phyloP scores from a whole-genome alignment of 2,113 vertebrate species.

The Cromileptes altivelis region DNA sequence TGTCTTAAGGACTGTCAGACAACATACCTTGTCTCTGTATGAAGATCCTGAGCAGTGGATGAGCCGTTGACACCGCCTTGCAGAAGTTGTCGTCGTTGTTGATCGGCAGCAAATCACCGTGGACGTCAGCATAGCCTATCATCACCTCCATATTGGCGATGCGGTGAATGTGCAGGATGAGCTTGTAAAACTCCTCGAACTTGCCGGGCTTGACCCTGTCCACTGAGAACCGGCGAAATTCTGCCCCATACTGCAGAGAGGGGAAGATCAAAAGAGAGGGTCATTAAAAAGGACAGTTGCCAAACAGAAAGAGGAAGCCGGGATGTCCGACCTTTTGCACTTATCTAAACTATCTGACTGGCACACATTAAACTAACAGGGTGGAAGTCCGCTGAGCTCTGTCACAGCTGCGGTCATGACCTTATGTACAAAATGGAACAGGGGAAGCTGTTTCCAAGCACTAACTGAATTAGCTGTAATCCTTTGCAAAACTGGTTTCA shows the following conservation, averaged over 20 bases:
- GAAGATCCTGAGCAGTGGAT: slow-evolving; percentile 95
- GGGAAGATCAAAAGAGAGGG: slow-evolving; percentile 13
- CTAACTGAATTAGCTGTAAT: neutral
- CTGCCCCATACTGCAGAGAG: slow-evolving; percentile 92
- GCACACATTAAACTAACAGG: slow-evolving; percentile 26
- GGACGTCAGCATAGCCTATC: slow-evolving; percentile 96
- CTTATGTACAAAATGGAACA: slow-evolving; percentile 10
- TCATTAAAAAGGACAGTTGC: slow-evolving; percentile 3
- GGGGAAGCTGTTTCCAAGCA: neutral
- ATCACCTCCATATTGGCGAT: slow-evolving; percentile 94
- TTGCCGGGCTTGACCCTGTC: slow-evolving; percentile 95
- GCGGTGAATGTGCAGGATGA: slow-evolving; percentile 94
- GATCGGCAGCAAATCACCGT: slow-evolving; percentile 98
- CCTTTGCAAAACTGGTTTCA: slow-evolving; percentile 6
- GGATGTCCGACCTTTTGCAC: slow-evolving; percentile 16
- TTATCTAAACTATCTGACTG: slow-evolving; percentile 35
- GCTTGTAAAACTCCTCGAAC: slow-evolving; percentile 98
- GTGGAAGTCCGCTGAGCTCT: slow-evolving; percentile 32
- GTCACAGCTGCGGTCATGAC: slow-evolving; percentile 20
- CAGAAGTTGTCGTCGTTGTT: slow-evolving; percentile 99
- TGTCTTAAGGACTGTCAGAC: neutral
- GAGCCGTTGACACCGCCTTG: slow-evolving; percentile 96
- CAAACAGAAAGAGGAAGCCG: slow-evolving; percentile 58
- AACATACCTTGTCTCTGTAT: slow-evolving; percentile 95
- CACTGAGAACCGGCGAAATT: slow-evolving; percentile 97